phyloP scores from a whole-genome alignment of 2,888 invertebrate genomes.

The Allygus modestus region DNA sequence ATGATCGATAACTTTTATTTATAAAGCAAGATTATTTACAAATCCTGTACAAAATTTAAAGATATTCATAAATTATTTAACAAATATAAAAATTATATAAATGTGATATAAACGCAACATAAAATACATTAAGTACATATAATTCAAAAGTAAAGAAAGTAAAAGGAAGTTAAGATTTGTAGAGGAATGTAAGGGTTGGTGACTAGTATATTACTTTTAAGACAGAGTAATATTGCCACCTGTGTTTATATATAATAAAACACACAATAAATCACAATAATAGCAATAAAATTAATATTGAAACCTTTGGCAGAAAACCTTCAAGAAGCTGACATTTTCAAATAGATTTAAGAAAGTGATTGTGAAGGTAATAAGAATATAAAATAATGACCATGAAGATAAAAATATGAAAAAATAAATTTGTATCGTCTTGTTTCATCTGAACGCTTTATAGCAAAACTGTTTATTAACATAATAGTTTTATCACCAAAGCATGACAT shows the following conservation, averaged over 20 bases:
- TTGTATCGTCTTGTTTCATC: no score
- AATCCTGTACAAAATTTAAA: constrained; percentile 54
- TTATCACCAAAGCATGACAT: no score
- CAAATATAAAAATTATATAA: constrained; percentile 51
- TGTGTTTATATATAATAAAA: background rate
- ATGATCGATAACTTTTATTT: constrained; percentile 48
- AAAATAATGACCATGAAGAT: background rate
- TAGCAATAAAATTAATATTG: background rate
- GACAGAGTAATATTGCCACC: background rate
- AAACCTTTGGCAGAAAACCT: background rate
- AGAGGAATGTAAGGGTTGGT: constrained; percentile 38
- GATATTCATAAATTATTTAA: constrained; percentile 53
- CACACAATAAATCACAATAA: background rate
- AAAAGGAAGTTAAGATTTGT: background rate
- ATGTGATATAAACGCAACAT: constrained; percentile 20
- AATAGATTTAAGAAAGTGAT: background rate
- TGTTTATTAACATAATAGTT: no score
- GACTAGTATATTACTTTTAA: constrained; percentile 37
- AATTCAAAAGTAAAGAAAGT: background rate
- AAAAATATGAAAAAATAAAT: background rate
- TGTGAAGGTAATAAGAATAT: background rate
- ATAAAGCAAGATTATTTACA: constrained; percentile 59
- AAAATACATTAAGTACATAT: constrained; percentile 44
- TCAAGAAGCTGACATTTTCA: background rate
- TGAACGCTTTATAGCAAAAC: no score